These are phyloP conservation scores for Brachypodius melanocephalos DNA, from an alignment of 2,113 vertebrate species.

Conservation along the genomic window DNA sequence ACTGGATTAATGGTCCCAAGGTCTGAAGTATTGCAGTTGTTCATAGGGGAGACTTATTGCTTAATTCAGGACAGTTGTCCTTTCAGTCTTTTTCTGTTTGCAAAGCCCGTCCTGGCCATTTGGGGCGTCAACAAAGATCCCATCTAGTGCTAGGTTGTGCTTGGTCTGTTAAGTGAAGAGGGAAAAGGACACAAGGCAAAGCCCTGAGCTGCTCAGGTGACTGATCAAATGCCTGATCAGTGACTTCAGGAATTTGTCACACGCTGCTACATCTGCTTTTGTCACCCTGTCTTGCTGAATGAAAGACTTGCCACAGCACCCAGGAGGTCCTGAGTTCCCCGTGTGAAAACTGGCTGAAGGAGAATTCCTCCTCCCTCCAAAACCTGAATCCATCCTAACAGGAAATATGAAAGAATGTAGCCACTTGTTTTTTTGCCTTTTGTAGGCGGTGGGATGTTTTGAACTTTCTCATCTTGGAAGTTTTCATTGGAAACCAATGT, in stretches of 20 bases:
- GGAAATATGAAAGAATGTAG: fast-evolving
- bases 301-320: fast-evolving
- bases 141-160: background rate
- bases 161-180: background rate
- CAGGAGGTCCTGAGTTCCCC: background rate
- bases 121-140: background rate
- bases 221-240: background rate
- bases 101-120: background rate
- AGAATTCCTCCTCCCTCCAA: background rate
- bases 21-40: background rate
- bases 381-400: background rate
- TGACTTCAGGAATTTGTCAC: background rate
- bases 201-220: background rate
- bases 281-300: background rate
- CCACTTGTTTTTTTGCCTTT: background rate
- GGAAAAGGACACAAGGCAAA: background rate
- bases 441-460: background rate
- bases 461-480: background rate
- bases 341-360: background rate
- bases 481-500: background rate
- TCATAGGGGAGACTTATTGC: background rate
- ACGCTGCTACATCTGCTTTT: background rate
- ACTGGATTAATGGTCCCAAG: background rate
- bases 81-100: background rate
- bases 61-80: background rate